A percentile compares a stretch with the other conserved stretches of the same genome.
Conservation (phyloP, 2,888 invertebrate genomes). For the Nephrotoma appendiculata region DNA sequence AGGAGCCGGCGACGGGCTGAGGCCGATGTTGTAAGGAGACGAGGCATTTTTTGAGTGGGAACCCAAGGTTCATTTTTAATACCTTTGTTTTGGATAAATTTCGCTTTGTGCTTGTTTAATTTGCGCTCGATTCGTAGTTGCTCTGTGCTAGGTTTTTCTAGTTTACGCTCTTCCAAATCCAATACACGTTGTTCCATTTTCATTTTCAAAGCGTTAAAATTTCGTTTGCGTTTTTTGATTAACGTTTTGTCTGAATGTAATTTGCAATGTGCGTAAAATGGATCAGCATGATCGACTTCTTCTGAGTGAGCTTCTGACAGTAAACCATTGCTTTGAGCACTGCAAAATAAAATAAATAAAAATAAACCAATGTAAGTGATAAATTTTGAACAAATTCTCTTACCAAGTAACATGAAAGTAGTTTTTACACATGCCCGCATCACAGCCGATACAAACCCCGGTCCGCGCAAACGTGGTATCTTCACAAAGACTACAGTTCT, state of each 20-base stretch:
- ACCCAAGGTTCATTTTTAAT: conserved; percentile 74
- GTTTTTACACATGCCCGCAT: conserved; percentile 95
- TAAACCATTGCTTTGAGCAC: conserved; percentile 86
- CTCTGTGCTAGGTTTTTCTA: conserved; percentile 41
- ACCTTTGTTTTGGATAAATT: conserved; percentile 62
- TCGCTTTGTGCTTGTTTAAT: conserved; percentile 68
- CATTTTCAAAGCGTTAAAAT: conserved; percentile 70
- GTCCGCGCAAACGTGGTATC: conserved; percentile 77
- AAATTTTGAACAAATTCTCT: conserved; percentile 12
- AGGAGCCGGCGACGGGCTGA: conserved; percentile 71
- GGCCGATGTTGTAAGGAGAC: conserved; percentile 78
- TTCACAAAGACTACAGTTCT: conserved; percentile 78
- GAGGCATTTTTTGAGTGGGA: conserved; percentile 88
- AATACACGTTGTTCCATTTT: conserved; percentile 56
- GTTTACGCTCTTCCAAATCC: conserved; percentile 20
- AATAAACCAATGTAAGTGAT: background rate
- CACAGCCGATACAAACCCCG: conserved; percentile 93
- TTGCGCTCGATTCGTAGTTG: conserved; percentile 65
- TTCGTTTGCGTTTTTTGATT: conserved; percentile 63
- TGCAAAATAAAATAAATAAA: conserved; percentile 24
- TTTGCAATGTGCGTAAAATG: conserved; percentile 93
- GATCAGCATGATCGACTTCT: conserved; percentile 85
- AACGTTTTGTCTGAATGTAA: conserved; percentile 86
- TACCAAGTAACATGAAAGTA: conserved; percentile 97
- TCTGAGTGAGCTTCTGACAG: conserved; percentile 85